Base-by-base conservation (phyloP, 2,888 invertebrate genomes). In the Eupithecia subumbrata region DNA sequence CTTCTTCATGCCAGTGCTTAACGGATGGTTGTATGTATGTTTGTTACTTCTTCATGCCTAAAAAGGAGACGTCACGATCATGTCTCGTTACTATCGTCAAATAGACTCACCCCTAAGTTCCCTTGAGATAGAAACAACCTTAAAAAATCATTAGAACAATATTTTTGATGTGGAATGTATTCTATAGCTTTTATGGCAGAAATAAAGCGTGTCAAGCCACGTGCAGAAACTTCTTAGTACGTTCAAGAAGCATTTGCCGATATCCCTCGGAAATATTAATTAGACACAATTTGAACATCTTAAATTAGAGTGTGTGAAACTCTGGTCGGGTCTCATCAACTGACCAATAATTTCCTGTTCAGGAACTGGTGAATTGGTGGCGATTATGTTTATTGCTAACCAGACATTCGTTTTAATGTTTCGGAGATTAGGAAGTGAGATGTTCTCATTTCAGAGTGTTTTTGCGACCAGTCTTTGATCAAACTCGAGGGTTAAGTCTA, bases 321-420 rank as follows among this genome's bases (percentile, higher is more conserved):
- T 79, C 72, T 76, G 74, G 72, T 71, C 75, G 68, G 71, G 75
- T 77, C 76, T 76, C 82, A 84, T 82, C 79, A 80, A 79, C 75
- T 75, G 75, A 80, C 76, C 76, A 75, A 84, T 86, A 86, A 89
- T 88, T 87, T 91, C 90, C 90, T 88, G 90, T 79, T 76, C 80
- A 79, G 82, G 82, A 82, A 83, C 82, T 84, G 82, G 83, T 83
- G 80, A 83, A 84, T 79, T 70, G 79, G 72, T 83, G 86, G 84
- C 82, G 89, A 89, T 87, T 43, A 86, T 83, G 88, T 90, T 90
- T 91, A 90, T 60, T 60, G 14, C 22, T 88, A 87, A 81, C 84
- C 72, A 69, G 78, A 85, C 85, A 88, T 88, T 89, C 88, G 87
- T 88, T 86, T 85, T 84, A 83, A 84, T 80, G 76, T 80, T 43